Percentiles rank a stretch among this genome's conserved stretches.
phyloP scores from a whole-genome alignment of 1,140 invertebrate genomes.

The Zelostemma sp. region DNA sequence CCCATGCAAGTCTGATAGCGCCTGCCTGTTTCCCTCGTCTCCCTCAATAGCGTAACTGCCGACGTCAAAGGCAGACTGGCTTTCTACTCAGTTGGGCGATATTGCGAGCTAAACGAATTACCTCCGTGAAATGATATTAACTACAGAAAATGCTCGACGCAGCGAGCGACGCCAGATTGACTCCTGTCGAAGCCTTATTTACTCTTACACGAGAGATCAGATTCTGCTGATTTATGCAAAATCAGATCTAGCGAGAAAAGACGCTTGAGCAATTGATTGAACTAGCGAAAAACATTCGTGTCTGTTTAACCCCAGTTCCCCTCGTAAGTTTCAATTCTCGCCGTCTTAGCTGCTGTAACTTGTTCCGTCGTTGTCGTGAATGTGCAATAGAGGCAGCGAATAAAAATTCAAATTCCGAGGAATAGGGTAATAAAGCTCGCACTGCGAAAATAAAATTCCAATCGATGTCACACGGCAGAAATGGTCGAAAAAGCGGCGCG shows the following conservation, averaged over 20 bases:
- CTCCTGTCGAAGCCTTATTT: constrained; percentile 34
- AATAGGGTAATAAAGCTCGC: constrained; percentile 41
- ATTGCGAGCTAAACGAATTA: constrained; percentile 66
- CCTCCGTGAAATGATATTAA: constrained; percentile 59
- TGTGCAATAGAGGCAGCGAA: constrained; percentile 43
- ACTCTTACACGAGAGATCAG: constrained; percentile 8
- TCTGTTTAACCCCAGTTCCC: constrained; percentile 7
- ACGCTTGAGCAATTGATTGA: too few species aligned
- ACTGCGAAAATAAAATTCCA: constrained; percentile 51
- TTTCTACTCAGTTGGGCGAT: constrained; percentile 62
- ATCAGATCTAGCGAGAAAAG: too few species aligned
- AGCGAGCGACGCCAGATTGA: constrained; percentile 35
- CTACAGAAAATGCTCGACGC: constrained; percentile 56
- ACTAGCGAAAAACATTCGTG: constrained; percentile 15
- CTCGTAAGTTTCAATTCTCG: constrained; percentile 41
- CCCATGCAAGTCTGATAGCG: constrained; percentile 13
- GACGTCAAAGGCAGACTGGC: constrained; percentile 40
- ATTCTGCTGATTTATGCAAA: too few species aligned
- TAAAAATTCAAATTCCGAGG: constrained; percentile 42
- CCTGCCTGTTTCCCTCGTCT: too few species aligned
- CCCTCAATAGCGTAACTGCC: constrained; percentile 39
- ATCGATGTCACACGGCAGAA: constrained; percentile 46
- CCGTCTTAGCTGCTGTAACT: constrained; percentile 29
- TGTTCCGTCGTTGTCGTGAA: constrained; percentile 33
- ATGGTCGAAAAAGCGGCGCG: constrained; percentile 48